Conservation (phyloP, 2,888 invertebrate genomes). For the Metallyticus violacea region DNA sequence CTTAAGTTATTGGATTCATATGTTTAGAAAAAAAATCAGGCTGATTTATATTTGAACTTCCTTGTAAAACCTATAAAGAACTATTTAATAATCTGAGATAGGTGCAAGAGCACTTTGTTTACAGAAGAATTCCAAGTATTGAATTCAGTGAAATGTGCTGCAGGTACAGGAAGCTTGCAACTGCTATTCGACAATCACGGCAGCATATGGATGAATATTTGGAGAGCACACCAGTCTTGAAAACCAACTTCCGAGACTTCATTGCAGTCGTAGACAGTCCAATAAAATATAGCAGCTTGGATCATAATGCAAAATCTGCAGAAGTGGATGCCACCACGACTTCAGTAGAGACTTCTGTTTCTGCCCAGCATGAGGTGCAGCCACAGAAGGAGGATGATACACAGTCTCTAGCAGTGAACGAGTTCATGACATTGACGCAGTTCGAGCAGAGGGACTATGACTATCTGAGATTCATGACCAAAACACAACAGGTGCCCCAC, state of each 20-base stretch:
- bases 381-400: not conserved
- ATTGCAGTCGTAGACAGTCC: not conserved
- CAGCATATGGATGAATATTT: not conserved
- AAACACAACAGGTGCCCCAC: not conserved
- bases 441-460: constrained; percentile 3
- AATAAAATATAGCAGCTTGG: not conserved
- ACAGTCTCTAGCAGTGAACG: not conserved
- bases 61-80: too few species aligned
- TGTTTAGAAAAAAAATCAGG: too few species aligned
- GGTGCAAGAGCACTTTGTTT: too few species aligned
- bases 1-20: too few species aligned
- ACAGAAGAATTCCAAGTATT: too few species aligned
- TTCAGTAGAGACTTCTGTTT: not conserved
- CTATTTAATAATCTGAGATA: too few species aligned
- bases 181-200: not conserved
- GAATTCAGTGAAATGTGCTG: too few species aligned
- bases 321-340: not conserved
- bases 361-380: not conserved
- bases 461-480: constrained; percentile 26
- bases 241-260: not conserved
- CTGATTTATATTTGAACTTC: too few species aligned
- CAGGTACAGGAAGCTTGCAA: not conserved
- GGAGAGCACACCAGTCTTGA: not conserved
- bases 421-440: not conserved
- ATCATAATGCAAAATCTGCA: not conserved